Evolutionary conservation across 2,113 vertebrate species (phyloP).

Genomic region (Lycaon pictus): DNA sequence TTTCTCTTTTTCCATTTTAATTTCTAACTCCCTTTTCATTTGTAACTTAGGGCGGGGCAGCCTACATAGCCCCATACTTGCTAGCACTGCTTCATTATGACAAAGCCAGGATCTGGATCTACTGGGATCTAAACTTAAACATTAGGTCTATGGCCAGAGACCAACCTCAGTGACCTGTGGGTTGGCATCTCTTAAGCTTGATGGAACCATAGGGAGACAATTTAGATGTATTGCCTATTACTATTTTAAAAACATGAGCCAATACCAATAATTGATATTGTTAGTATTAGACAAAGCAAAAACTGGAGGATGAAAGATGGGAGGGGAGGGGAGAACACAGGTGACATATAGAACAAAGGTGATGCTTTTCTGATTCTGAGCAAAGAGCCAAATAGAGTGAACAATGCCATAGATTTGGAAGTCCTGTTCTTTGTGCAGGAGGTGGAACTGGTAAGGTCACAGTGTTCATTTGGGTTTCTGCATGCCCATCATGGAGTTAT

Average conservation of each 20-base stretch:
- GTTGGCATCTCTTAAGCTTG: background rate
- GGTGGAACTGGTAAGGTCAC: background rate
- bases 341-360: background rate
- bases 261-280: background rate
- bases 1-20: slow-evolving; percentile 7
- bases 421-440: background rate
- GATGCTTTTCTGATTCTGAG: background rate
- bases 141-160: background rate
- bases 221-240: background rate
- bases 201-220: background rate
- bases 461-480: background rate
- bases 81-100: background rate
- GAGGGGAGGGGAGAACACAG: background rate
- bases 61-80: background rate
- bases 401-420: rapidly evolving
- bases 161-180: background rate
- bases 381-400: background rate
- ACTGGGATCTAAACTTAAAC: background rate
- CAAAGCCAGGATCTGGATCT: background rate
- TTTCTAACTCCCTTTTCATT: background rate
- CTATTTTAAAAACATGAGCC: background rate
- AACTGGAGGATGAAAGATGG: background rate
- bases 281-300: background rate
- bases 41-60: background rate
- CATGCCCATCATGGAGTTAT: background rate